Evolutionary conservation across 2,797 vertebrate genomes (phyloP).

Genomic region (Varecia variegata): DNA sequence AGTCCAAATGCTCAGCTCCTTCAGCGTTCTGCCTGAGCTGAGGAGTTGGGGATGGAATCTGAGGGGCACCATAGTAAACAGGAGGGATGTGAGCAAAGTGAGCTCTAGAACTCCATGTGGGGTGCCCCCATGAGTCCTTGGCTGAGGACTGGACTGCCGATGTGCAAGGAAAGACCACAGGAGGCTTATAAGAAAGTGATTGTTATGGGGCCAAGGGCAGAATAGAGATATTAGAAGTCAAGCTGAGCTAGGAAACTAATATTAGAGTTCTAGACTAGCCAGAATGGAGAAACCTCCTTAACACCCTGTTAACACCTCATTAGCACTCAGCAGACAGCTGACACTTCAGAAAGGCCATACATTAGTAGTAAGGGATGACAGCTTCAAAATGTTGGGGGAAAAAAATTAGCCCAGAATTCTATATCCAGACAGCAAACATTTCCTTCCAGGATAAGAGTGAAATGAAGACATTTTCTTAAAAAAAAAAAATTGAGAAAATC

Average conservation of each 20-base stretch:
- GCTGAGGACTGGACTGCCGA: background rate
- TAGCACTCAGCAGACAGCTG: background rate
- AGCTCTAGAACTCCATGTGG: background rate
- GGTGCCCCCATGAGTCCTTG: background rate
- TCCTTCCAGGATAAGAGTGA: background rate
- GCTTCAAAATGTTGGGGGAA: background rate
- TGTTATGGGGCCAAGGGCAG: background rate
- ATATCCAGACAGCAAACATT: background rate
- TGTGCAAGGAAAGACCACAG: background rate
- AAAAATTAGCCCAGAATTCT: slow-evolving; percentile 9
- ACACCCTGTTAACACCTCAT: background rate
- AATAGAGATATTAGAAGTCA: background rate
- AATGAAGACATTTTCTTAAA: background rate
- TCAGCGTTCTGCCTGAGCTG: background rate
- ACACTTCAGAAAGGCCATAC: slow-evolving; percentile 6
- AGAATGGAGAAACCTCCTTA: background rate
- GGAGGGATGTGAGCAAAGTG: background rate
- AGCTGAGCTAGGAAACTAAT: background rate
- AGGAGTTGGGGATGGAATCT: background rate
- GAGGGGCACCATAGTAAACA: background rate
- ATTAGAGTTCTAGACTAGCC: background rate
- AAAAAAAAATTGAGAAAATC: background rate
- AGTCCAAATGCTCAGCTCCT: background rate
- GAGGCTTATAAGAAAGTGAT: background rate
- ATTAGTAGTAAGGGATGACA: background rate